phyloP scores from a whole-genome alignment of 1,140 invertebrate species.

The Dinothrombium tinctorium region DNA sequence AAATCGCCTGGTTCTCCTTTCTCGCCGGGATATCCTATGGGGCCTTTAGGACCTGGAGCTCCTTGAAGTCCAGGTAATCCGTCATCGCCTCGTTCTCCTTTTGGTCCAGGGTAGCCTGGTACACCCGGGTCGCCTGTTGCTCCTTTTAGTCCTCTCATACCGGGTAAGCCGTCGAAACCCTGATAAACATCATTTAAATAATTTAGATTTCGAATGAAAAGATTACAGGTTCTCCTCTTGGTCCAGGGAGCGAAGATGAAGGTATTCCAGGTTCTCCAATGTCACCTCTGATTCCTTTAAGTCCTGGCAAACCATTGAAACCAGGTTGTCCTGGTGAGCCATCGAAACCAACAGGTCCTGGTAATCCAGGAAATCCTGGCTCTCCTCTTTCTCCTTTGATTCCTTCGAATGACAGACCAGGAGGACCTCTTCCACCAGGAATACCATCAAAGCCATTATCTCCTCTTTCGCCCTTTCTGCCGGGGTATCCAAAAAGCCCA shows the following conservation, averaged over 20 bases:
- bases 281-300: no score
- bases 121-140: neutral
- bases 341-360: neutral
- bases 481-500: neutral
- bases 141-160: neutral
- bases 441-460: neutral
- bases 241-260: neutral
- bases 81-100: neutral
- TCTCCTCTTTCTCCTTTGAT: neutral
- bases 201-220: no score
- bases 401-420: neutral
- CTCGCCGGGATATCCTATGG: neutral
- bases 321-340: neutral
- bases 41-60: neutral
- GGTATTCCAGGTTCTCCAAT: neutral
- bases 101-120: neutral
- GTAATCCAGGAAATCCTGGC: neutral
- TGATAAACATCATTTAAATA: no score
- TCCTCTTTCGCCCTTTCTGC: neutral
- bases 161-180: neutral
- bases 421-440: neutral
- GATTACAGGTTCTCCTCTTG: neutral
- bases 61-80: neutral
- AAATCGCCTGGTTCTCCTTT: neutral
- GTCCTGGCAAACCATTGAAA: neutral